phyloP scores from a whole-genome alignment of 2,797 vertebrate genomes.

The Galagoides demidoff region DNA sequence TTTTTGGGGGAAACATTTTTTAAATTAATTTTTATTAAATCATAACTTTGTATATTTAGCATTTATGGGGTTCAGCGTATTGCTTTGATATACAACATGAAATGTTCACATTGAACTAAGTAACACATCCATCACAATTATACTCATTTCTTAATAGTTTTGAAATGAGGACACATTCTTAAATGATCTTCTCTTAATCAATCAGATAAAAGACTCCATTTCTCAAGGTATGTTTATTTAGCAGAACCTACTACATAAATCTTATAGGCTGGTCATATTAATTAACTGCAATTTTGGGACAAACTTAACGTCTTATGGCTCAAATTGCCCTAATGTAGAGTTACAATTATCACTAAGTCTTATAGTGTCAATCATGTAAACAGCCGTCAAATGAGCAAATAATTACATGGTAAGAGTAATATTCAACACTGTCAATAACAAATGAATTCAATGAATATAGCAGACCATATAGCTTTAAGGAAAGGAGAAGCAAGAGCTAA shows the following conservation, averaged over 20 bases:
- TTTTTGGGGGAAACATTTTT: too few species aligned
- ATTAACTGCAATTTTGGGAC: background rate
- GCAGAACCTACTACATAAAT: background rate
- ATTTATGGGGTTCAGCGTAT: too few species aligned
- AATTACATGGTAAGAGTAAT: background rate
- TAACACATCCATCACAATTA: too few species aligned
- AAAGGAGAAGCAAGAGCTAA: too few species aligned
- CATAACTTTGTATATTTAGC: too few species aligned
- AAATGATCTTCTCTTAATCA: background rate
- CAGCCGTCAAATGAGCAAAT: background rate
- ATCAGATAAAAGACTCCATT: background rate
- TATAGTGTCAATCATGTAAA: background rate
- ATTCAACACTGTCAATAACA: constrained; percentile 8
- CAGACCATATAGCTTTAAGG: too few species aligned
- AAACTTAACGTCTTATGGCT: background rate
- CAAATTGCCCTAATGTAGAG: constrained; percentile 18
- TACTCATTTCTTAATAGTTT: too few species aligned
- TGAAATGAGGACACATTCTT: background rate
- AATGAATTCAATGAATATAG: background rate
- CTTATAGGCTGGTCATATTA: background rate
- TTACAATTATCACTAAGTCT: constrained; percentile 1
- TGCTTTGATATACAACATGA: too few species aligned
- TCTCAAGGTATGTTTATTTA: background rate
- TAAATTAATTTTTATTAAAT: too few species aligned
- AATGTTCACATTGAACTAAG: too few species aligned